These are phyloP conservation scores for Sericinus montela DNA, from an alignment of 2,888 invertebrate species.

Conservation along the genomic window DNA sequence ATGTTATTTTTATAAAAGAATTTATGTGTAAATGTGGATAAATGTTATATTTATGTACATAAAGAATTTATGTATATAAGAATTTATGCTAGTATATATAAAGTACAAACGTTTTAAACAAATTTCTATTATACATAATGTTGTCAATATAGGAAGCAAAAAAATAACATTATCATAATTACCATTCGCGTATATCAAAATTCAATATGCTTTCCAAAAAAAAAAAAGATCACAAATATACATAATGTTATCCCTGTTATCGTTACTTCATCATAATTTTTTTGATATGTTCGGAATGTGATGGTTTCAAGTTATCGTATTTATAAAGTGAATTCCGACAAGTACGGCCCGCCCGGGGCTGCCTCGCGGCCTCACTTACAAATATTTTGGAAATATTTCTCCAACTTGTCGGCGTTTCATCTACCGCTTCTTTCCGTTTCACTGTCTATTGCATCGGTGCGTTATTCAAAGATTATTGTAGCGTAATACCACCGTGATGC, in stretches of 20 bases:
- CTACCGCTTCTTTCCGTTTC: constrained; percentile 76
- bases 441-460: constrained; percentile 55
- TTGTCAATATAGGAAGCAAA: too few species aligned
- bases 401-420: constrained; percentile 75
- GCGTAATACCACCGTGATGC: constrained; percentile 1
- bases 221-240: too few species aligned
- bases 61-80: too few species aligned
- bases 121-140: too few species aligned
- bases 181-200: too few species aligned
- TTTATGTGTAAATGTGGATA: too few species aligned
- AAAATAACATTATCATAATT: too few species aligned
- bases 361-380: constrained; percentile 60
- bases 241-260: not conserved
- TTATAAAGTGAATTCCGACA: constrained; percentile 35
- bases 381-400: constrained; percentile 80
- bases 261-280: not conserved
- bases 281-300: constrained; percentile 23
- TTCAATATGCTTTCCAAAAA: too few species aligned
- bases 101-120: too few species aligned
- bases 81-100: too few species aligned
- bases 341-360: constrained; percentile 45
- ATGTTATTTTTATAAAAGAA: too few species aligned
- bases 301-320: constrained; percentile 34
- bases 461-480: constrained; percentile 17
- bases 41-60: too few species aligned